phyloP scores from a whole-genome alignment of 2,888 invertebrate species.

The Dinocampus coccinellae region DNA sequence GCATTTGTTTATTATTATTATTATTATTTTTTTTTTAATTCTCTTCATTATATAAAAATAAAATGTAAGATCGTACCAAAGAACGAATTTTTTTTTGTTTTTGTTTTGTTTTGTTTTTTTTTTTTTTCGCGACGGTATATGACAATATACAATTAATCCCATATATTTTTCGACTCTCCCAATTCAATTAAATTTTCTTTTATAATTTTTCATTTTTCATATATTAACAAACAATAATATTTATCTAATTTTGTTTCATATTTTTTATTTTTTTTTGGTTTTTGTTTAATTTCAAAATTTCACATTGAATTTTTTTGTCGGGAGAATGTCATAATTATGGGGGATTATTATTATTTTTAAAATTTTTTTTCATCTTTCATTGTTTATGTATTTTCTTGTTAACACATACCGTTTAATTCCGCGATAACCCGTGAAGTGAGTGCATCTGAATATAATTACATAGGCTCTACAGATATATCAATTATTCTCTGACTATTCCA shows the following conservation, averaged over 20 bases:
- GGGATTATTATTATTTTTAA: too few relatives aligned
- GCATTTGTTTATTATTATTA: conserved; percentile 45
- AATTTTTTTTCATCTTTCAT: neutral
- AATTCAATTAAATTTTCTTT: neutral
- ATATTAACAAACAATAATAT: conserved; percentile 12
- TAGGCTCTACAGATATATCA: conserved; percentile 67
- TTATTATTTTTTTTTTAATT: too few relatives aligned
- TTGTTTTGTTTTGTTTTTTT: too few relatives aligned
- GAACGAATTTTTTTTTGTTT: conserved; percentile 54
- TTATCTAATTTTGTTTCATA: conserved; percentile 18
- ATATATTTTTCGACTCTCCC: conserved; percentile 19
- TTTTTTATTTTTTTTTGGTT: neutral
- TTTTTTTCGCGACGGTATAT: conserved; percentile 51
- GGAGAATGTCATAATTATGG: conserved; percentile 12
- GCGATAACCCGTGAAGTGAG: conserved; percentile 60
- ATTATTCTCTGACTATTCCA: conserved; percentile 61
- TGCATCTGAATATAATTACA: conserved; percentile 66
- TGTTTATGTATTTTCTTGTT: conserved; percentile 2
- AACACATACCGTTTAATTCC: conserved; percentile 14
- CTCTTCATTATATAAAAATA: conserved; percentile 63
- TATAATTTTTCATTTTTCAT: neutral
- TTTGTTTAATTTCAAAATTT: neutral
- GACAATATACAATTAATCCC: conserved; percentile 5
- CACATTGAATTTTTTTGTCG: conserved; percentile 12
- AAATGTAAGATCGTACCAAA: conserved; percentile 68